Evolutionary conservation across 2,113 vertebrate species (phyloP).

Genomic region (Ailuropoda melanoleuca): DNA sequence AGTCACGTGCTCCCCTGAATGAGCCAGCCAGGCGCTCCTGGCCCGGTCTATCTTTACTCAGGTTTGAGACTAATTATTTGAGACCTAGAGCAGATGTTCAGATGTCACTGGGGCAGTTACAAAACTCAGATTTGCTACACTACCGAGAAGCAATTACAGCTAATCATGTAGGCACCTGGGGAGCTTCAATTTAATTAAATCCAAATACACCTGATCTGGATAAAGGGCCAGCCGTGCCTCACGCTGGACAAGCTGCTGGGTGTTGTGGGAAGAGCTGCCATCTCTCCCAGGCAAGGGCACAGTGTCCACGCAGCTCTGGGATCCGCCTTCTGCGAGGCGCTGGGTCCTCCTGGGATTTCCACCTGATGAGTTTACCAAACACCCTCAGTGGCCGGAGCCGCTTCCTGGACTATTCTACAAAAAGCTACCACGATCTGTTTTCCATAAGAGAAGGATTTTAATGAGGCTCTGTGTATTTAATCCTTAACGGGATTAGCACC

Average conservation of each 20-base stretch:
- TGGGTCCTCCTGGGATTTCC: not conserved
- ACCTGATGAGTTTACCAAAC: not conserved
- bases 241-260: not conserved
- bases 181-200: conserved; percentile 46
- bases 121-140: not conserved
- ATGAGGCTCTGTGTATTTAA: conserved; percentile 54
- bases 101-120: not conserved
- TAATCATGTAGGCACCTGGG: conserved; percentile 37
- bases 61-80: conserved; percentile 11
- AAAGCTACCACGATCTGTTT: not conserved
- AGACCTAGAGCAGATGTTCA: not conserved
- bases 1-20: not conserved
- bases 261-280: not conserved
- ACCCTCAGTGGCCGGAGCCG: not conserved
- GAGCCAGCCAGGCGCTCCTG: not conserved
- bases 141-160: not conserved
- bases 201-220: not conserved
- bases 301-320: not conserved
- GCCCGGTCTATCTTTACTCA: not conserved
- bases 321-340: not conserved
- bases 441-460: not conserved
- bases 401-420: not conserved
- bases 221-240: not conserved
- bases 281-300: not conserved
- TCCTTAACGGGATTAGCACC: conserved; percentile 54